Evolutionary conservation across 1,140 invertebrate species (phyloP).

Genomic region (Yoshiicerus persimilis): DNA sequence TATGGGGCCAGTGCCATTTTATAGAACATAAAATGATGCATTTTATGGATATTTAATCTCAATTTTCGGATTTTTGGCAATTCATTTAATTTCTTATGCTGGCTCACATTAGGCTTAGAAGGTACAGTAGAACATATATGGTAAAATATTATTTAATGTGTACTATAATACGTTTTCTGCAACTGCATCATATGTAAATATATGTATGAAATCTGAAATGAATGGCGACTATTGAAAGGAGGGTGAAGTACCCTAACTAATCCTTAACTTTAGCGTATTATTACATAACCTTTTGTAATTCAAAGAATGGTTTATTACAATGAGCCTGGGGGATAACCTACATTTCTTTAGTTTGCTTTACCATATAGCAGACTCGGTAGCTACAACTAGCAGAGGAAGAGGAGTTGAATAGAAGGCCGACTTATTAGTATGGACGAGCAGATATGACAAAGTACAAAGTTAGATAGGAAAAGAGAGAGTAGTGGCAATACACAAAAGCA

Average conservation of each 20-base stretch:
- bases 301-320: not conserved
- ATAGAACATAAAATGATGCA: too few species aligned
- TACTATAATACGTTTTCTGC: not conserved
- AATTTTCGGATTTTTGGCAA: too few species aligned
- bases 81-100: too few species aligned
- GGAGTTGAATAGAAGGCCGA: not conserved
- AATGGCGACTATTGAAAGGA: conserved; percentile 9
- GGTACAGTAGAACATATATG: too few species aligned
- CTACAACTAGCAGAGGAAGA: not conserved
- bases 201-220: not conserved
- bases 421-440: not conserved
- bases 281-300: not conserved
- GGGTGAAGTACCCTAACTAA: conserved; percentile 16
- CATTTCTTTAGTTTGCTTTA: not conserved
- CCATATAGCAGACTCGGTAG: not conserved
- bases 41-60: too few species aligned
- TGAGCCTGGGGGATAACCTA: not conserved
- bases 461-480: not conserved
- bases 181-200: not conserved
- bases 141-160: too few species aligned
- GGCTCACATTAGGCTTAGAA: too few species aligned
- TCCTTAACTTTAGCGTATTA: conserved; percentile 2
- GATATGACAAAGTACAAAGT: not conserved
- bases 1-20: too few species aligned
- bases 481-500: not conserved